These are phyloP conservation scores for Sycophila sp. DNA, from an alignment of 1,140 invertebrate species.

Conservation along the genomic window DNA sequence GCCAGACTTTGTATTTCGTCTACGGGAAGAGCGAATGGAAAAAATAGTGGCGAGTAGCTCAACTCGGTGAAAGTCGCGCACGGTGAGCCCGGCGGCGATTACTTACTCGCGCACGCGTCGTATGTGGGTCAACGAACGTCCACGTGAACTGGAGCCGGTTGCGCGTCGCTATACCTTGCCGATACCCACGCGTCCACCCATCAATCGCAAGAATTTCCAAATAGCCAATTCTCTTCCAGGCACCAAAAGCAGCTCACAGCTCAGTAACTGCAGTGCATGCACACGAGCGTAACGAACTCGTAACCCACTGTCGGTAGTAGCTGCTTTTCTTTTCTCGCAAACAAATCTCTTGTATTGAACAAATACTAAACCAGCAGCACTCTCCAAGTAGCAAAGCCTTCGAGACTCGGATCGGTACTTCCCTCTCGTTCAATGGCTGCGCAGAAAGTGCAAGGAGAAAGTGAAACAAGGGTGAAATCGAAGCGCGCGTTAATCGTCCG, in stretches of 20 bases:
- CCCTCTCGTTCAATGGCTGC: background rate
- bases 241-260: too few species aligned
- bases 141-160: conserved; percentile 42
- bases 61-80: background rate
- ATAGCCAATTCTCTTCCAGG: too few species aligned
- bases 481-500: too few species aligned
- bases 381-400: background rate
- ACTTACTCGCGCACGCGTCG: background rate
- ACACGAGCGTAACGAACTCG: too few species aligned
- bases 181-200: background rate
- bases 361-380: background rate
- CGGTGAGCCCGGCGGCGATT: background rate
- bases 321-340: too few species aligned
- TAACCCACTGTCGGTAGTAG: too few species aligned
- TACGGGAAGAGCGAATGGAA: background rate
- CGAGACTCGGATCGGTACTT: background rate
- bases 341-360: too few species aligned
- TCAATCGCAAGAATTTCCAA: too few species aligned
- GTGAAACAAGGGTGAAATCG: background rate
- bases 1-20: too few species aligned
- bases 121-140: conserved; percentile 50
- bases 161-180: too few species aligned
- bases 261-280: too few species aligned
- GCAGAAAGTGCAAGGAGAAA: background rate
- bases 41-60: background rate